Conservation (phyloP, 1,140 invertebrate genomes). For the Notospermus geniculatus region DNA sequence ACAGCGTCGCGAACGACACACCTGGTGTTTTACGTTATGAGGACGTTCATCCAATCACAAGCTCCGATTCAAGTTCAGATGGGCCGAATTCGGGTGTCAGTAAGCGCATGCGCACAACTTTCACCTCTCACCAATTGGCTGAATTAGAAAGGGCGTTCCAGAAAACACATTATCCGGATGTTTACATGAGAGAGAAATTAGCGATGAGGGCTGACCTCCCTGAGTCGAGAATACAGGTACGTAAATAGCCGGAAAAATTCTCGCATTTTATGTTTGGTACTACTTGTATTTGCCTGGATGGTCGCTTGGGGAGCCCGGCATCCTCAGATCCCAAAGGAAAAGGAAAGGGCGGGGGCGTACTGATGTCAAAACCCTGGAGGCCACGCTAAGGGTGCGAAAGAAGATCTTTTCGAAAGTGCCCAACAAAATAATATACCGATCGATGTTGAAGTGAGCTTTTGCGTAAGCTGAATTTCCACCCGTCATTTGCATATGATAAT, state of each 20-base stretch:
- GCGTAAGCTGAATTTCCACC: no score
- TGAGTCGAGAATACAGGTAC: constrained; percentile 50
- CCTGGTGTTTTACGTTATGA: no score
- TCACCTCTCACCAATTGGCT: constrained; percentile 48
- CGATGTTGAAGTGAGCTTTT: no score
- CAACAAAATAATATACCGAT: no score
- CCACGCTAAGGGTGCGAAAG: no score
- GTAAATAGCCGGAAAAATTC: background rate
- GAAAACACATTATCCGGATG: constrained; percentile 53
- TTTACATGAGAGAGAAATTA: constrained; percentile 48
- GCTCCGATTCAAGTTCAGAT: no score
- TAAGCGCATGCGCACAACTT: constrained; percentile 49
- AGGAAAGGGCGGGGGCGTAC: background rate
- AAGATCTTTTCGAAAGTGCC: no score
- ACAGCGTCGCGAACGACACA: no score
- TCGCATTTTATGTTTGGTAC: background rate
- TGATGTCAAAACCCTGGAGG: no score
- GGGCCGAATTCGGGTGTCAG: constrained; percentile 41
- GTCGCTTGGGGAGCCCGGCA: background rate
- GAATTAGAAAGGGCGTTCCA: constrained; percentile 48
- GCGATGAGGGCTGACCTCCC: constrained; percentile 41
- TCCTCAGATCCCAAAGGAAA: background rate
- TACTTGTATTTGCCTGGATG: background rate
- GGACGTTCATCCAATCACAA: no score
- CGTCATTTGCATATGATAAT: no score